phyloP scores from a whole-genome alignment of 2,113 vertebrate genomes.

The Otocyon megalotis region DNA sequence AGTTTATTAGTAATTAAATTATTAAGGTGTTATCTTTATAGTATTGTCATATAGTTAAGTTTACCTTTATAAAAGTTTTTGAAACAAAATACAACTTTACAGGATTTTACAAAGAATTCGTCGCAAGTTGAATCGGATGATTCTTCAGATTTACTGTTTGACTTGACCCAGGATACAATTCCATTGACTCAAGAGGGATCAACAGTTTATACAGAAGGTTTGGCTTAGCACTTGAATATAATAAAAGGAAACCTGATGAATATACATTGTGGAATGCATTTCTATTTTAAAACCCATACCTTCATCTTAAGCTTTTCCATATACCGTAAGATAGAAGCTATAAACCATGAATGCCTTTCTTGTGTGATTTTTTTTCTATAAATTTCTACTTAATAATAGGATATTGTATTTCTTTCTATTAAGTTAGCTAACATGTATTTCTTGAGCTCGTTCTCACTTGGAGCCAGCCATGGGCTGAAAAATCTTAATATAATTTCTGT shows the following conservation, averaged over 20 bases:
- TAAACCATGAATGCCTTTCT: slow-evolving; percentile 40
- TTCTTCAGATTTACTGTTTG: slow-evolving; percentile 87
- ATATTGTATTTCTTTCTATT: slow-evolving; percentile 52
- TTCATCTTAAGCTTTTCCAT: slow-evolving; percentile 45
- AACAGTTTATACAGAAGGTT: slow-evolving; percentile 91
- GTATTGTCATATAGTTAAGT: slow-evolving; percentile 58
- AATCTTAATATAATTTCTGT: slow-evolving; percentile 64
- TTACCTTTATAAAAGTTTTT: slow-evolving; percentile 65
- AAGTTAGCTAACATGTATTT: slow-evolving; percentile 30
- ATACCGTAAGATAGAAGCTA: neutral
- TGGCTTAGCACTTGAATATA: slow-evolving; percentile 75
- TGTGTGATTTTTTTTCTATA: slow-evolving; percentile 41
- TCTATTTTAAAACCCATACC: slow-evolving; percentile 5
- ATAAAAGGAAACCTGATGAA: slow-evolving; percentile 62
- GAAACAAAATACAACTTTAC: slow-evolving; percentile 74
- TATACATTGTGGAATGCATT: slow-evolving; percentile 60
- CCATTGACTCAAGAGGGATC: slow-evolving; percentile 88
- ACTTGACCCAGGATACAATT: slow-evolving; percentile 85
- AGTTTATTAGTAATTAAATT: slow-evolving; percentile 33
- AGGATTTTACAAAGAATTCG: slow-evolving; percentile 92
- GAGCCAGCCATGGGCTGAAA: neutral
- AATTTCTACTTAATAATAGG: slow-evolving; percentile 34
- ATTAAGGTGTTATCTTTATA: slow-evolving; percentile 35
- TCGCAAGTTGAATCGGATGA: slow-evolving; percentile 87
- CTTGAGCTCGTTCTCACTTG: slow-evolving; percentile 60